Conservation (phyloP, 1,140 invertebrate species). For the Agrilus planipennis region DNA sequence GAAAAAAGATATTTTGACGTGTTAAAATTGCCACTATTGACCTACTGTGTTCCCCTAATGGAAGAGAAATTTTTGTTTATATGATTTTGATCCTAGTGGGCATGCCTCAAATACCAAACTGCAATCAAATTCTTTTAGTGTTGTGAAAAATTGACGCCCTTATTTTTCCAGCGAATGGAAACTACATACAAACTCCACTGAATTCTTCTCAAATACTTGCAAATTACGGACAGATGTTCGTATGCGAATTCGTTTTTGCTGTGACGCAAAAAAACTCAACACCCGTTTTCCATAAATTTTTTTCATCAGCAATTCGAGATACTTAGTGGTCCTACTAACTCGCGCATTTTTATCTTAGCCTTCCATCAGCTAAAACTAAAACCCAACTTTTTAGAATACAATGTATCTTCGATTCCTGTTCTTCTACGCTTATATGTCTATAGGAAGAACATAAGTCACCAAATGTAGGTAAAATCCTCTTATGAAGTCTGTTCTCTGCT, state of each 20-base stretch:
- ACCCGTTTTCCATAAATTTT: conserved; percentile 2
- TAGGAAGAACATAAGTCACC: background rate
- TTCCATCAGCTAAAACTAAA: background rate
- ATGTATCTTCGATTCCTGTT: background rate
- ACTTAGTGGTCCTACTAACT: background rate
- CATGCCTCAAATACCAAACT: too few species aligned
- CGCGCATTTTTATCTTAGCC: background rate
- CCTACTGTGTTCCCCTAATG: too few species aligned
- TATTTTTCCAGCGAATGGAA: too few species aligned
- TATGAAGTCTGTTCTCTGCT: background rate
- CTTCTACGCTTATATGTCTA: background rate
- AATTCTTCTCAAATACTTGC: conserved; percentile 3
- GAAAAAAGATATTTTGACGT: too few species aligned
- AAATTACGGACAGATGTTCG: conserved; percentile 4
- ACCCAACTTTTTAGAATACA: background rate
- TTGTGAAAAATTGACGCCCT: too few species aligned
- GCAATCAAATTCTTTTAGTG: too few species aligned
- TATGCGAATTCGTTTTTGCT: conserved; percentile 1
- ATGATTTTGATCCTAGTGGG: too few species aligned
- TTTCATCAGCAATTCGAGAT: background rate
- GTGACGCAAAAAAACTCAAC: background rate
- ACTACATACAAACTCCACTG: background rate
- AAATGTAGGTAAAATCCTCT: conserved; percentile 1
- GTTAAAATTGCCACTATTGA: too few species aligned
- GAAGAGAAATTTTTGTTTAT: too few species aligned